These are phyloP conservation scores for Galeopterus variegatus DNA, from an alignment of 2,113 vertebrate genomes.

Conservation along the genomic window DNA sequence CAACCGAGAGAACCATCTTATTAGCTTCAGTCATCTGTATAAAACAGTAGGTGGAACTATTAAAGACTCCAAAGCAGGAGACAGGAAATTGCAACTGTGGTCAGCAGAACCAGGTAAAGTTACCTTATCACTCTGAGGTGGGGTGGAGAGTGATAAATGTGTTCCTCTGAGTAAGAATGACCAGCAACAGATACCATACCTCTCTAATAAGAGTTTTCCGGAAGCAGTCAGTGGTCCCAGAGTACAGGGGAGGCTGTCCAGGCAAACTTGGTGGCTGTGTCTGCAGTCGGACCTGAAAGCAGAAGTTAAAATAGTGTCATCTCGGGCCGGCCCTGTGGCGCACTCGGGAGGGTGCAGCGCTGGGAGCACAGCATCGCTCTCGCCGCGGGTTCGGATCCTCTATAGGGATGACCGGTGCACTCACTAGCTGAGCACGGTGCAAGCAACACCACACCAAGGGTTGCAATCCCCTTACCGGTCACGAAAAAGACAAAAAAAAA, in stretches of 20 bases:
- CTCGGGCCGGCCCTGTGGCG: too few relatives aligned
- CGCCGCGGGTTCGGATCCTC: too few relatives aligned
- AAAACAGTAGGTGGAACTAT: background rate
- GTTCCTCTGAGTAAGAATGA: background rate
- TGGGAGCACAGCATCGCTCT: too few relatives aligned
- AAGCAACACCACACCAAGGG: too few relatives aligned
- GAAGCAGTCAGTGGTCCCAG: slow-evolving; percentile 97
- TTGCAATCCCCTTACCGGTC: too few relatives aligned
- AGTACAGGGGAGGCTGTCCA: slow-evolving; percentile 91
- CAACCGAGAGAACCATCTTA: background rate
- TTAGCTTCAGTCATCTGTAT: background rate
- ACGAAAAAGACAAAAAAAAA: too few relatives aligned
- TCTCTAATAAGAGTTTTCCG: slow-evolving; percentile 95
- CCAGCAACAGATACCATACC: slow-evolving; percentile 87
- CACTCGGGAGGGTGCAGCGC: too few relatives aligned
- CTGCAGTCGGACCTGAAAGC: slow-evolving; percentile 95
- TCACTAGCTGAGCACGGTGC: too few relatives aligned
- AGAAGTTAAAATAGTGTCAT: slow-evolving; percentile 70
- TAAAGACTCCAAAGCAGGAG: background rate
- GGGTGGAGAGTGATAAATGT: background rate
- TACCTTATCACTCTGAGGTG: too few relatives aligned
- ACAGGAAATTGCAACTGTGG: background rate
- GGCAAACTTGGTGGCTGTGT: slow-evolving; percentile 94
- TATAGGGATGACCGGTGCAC: too few relatives aligned
- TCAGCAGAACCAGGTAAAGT: background rate